phyloP scores from a whole-genome alignment of 2,797 vertebrate species.

The Fringilla coelebs region DNA sequence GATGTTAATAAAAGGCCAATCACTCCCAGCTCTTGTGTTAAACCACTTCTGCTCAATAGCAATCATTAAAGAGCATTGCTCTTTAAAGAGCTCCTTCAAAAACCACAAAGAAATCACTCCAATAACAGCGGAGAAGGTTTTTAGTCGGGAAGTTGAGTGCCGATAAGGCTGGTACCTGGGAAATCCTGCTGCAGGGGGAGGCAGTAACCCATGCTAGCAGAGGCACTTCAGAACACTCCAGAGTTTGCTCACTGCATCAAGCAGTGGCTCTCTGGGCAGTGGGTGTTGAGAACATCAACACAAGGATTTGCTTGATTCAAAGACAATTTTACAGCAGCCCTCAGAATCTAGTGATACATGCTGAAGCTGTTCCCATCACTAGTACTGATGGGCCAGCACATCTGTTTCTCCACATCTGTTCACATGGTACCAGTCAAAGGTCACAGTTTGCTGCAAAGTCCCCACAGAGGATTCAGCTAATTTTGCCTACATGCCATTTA shows the following conservation, averaged over 20 bases:
- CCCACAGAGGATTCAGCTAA: background rate
- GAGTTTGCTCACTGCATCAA: background rate
- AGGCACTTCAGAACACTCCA: background rate
- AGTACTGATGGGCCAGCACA: background rate
- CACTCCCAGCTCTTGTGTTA: slow-evolving; percentile 7
- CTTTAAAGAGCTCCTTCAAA: slow-evolving; percentile 66
- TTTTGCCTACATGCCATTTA: background rate
- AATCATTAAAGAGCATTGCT: slow-evolving; percentile 48
- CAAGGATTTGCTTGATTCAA: background rate
- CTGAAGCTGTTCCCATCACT: background rate
- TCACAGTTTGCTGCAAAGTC: background rate
- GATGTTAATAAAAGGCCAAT: slow-evolving; percentile 25
- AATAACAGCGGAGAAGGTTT: slow-evolving; percentile 58
- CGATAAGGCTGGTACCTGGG: slow-evolving; percentile 60
- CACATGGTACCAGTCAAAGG: background rate
- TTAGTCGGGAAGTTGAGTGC: slow-evolving; percentile 61
- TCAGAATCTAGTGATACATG: background rate
- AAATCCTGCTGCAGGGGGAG: slow-evolving; percentile 51
- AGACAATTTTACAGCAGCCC: background rate
- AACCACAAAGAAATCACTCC: slow-evolving; percentile 70
- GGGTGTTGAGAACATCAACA: background rate
- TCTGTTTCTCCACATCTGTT: background rate
- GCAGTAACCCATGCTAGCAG: slow-evolving; percentile 58
- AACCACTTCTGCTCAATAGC: slow-evolving; percentile 50
- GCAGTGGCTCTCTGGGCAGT: background rate